phyloP scores from a whole-genome alignment of 53 echinoderm and acorn worm genomes.

The Luidia sarsii region DNA sequence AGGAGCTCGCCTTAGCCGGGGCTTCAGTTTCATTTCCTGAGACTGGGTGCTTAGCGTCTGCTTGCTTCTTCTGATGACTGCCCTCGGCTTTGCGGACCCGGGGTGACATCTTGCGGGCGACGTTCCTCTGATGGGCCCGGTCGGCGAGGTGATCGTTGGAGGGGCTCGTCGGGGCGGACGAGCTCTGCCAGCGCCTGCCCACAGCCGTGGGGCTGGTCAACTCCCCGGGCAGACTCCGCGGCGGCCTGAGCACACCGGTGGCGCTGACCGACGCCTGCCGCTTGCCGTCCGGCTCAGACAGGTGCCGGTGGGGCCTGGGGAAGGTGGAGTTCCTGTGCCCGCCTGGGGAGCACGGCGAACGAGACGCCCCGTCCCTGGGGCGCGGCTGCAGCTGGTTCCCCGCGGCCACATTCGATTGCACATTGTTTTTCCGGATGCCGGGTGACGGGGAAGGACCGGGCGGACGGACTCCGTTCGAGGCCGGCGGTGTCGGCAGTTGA shows the following conservation, averaged over 20 bases:
- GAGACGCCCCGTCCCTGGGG: background rate
- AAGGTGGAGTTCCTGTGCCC: slow-evolving; percentile 15
- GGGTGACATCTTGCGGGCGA: slow-evolving; percentile 43
- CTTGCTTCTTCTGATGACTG: background rate
- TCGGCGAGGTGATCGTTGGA: slow-evolving; percentile 16
- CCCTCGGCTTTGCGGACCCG: slow-evolving; percentile 16
- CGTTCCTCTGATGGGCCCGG: slow-evolving; percentile 20
- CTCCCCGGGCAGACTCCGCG: slow-evolving; percentile 5
- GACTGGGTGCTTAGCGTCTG: background rate
- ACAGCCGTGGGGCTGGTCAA: slow-evolving; percentile 17
- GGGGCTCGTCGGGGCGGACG: slow-evolving; percentile 43
- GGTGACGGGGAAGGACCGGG: background rate
- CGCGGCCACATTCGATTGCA: background rate
- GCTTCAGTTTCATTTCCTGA: slow-evolving; percentile 9
- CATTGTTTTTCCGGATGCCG: background rate
- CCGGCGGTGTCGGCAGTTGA: background rate
- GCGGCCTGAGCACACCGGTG: background rate
- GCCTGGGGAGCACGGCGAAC: background rate
- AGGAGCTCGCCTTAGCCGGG: background rate
- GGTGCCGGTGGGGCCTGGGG: slow-evolving; percentile 43
- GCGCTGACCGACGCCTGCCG: background rate
- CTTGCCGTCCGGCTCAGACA: slow-evolving; percentile 31
- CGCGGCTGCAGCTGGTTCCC: background rate
- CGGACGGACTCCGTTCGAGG: background rate
- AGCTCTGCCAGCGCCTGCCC: slow-evolving; percentile 12